Evolutionary conservation across 2,797 vertebrate species (phyloP).

Genomic region (Xiphophorus birchmanni): DNA sequence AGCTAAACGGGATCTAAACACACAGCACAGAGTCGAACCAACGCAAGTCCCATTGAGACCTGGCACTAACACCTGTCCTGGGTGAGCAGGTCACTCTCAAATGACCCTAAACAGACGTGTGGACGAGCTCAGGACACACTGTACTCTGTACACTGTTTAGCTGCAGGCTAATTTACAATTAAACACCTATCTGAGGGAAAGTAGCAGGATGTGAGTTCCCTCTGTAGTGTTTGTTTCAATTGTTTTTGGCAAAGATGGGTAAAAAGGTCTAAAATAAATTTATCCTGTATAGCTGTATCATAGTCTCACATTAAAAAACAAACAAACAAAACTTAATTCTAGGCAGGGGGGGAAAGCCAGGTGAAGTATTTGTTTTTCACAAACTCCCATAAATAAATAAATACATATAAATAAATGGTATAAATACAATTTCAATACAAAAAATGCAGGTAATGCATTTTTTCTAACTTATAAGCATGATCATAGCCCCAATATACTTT

Average conservation of each 20-base stretch:
- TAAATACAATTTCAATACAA: not conserved
- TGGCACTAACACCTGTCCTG: not conserved
- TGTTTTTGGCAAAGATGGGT: not conserved
- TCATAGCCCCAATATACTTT: not conserved
- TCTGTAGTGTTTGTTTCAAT: not conserved
- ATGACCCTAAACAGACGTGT: not conserved
- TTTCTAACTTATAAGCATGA: not conserved
- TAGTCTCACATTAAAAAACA: not conserved
- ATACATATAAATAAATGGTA: not conserved
- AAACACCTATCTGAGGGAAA: not conserved
- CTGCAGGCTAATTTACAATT: not conserved
- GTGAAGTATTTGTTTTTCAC: not conserved
- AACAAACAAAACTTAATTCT: not conserved
- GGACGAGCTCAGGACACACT: not conserved
- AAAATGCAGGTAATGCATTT: not conserved
- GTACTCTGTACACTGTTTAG: not conserved
- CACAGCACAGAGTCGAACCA: conserved; percentile 16
- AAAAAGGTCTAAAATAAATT: not conserved
- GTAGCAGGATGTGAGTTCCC: not conserved
- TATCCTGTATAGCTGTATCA: not conserved
- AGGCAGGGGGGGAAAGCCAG: not conserved
- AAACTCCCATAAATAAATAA: not conserved
- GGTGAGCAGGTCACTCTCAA: not conserved
- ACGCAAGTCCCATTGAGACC: not conserved
- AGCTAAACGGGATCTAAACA: conserved; percentile 40